A percentile compares a stretch with the other conserved stretches of the same genome.
These are phyloP conservation scores for Prunella strophiata DNA, from an alignment of 2,797 vertebrate species.

Conservation along the genomic window DNA sequence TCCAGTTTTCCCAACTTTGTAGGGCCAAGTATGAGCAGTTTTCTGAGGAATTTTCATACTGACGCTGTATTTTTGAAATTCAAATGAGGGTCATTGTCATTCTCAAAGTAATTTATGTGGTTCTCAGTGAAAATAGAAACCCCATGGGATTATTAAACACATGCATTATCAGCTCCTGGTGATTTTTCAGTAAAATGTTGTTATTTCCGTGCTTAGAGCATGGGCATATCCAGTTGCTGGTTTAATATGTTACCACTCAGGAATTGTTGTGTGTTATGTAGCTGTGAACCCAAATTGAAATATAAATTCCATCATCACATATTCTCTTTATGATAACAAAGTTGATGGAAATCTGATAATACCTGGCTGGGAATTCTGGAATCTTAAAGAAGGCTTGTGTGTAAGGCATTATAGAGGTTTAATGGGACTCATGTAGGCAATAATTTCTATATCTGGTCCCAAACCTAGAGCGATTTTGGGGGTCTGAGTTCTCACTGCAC, in stretches of 20 bases:
- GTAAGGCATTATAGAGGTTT: neutral
- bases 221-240: neutral
- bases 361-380: neutral
- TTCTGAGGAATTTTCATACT: neutral
- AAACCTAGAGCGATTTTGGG: neutral
- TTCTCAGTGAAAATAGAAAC: neutral
- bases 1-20: neutral
- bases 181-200: neutral
- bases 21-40: neutral
- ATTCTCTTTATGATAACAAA: neutral
- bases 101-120: neutral
- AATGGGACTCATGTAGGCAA: fast-evolving
- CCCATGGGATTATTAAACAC: neutral
- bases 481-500: neutral
- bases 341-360: neutral
- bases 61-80: neutral
- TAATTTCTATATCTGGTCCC: neutral
- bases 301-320: neutral
- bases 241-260: neutral
- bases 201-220: neutral
- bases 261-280: neutral
- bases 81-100: neutral
- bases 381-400: neutral
- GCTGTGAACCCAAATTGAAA: neutral
- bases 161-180: neutral